Evolutionary conservation across 2,113 vertebrate species (phyloP), one percentile per base, ranked within the genome.

Genomic region (Aegotheles bennettii): DNA sequence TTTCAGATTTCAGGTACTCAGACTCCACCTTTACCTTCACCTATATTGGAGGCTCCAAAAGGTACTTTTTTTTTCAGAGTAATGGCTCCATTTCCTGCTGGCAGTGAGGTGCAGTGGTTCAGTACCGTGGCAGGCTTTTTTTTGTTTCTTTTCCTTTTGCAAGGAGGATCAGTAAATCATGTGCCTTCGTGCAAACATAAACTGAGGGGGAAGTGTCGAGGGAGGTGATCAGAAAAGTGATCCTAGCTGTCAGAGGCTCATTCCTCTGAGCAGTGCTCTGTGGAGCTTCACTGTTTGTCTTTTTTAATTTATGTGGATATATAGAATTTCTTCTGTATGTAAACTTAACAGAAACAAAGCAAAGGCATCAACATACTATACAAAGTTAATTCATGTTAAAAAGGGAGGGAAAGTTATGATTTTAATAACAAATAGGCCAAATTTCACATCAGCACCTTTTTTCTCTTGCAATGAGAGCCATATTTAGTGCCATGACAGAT

Each of bases 21-120:
- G 99, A 99, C 97, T 98, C 98, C 97, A 99, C 98, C 79, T 99
- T 99, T 96, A 98, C 99, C 84, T 99, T 99, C 97, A 98, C 98
- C 91, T 99, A 98, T 91, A 93, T 96, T 25, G 98, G 98, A 96
- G 98, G 98, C 98, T 96, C 98, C 95, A 99, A 98, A 98, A 99
- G 99, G 99, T 99, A 98, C 94, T 97, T 84, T 57, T 69, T 35
- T 38, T 31, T 63, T 59, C 61, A 24, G 28, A 33, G 48, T 94
- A 60, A 50, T 61, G 85, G 94, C 68, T 96, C 48, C 71, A 57
- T 97, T 97, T 97, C 93, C 76, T 95, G 74, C 80, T 90, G 95
- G 56, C 90, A 95, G 19, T 54, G 65, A 56, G 68, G 50, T 79
- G 94, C 96, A 87, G 90, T 91, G 33, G 20, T 91, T 91, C 43